Percentiles rank a stretch among this genome's conserved stretches.
Conservation (phyloP, 2,797 vertebrate species). For the Choloepus didactylus region DNA sequence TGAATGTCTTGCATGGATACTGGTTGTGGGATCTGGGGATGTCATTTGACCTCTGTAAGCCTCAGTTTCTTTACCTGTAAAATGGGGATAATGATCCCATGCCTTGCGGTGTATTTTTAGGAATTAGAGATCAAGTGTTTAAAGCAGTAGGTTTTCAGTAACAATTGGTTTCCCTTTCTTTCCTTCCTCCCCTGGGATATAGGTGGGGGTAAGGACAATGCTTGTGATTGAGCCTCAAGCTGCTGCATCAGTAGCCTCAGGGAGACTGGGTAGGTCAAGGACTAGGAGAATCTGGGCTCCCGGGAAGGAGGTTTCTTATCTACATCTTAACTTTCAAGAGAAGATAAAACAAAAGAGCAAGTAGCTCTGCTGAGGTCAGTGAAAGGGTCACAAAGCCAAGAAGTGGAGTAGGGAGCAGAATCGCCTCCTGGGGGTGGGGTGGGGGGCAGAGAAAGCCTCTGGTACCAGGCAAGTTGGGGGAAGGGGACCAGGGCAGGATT, state of each 20-base stretch:
- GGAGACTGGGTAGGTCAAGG: background rate
- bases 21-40: slow-evolving; percentile 23
- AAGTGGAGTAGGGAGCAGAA: background rate
- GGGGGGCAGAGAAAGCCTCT: background rate
- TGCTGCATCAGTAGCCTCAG: background rate
- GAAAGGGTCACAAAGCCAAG: background rate
- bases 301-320: slow-evolving; percentile 10
- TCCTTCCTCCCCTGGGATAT: background rate
- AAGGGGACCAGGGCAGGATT: background rate
- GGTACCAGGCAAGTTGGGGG: background rate
- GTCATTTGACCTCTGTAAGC: slow-evolving; percentile 58
- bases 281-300: slow-evolving; percentile 39
- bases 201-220: background rate
- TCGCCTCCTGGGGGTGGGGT: background rate
- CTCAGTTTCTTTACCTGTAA: slow-evolving; percentile 46
- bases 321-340: slow-evolving; percentile 53
- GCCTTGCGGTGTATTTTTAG: slow-evolving; percentile 35
- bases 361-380: background rate
- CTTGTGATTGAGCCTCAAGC: background rate
- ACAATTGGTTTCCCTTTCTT: slow-evolving; percentile 6
- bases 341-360: slow-evolving; percentile 36
- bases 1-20: slow-evolving; percentile 50
- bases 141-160: slow-evolving; percentile 1
- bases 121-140: slow-evolving; percentile 24
- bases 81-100: slow-evolving; percentile 55